A percentile compares a stretch with the other conserved stretches of the same genome.
Evolutionary conservation across 2,797 vertebrate genomes (phyloP).

Genomic region (Knipowitschia caucasica): DNA sequence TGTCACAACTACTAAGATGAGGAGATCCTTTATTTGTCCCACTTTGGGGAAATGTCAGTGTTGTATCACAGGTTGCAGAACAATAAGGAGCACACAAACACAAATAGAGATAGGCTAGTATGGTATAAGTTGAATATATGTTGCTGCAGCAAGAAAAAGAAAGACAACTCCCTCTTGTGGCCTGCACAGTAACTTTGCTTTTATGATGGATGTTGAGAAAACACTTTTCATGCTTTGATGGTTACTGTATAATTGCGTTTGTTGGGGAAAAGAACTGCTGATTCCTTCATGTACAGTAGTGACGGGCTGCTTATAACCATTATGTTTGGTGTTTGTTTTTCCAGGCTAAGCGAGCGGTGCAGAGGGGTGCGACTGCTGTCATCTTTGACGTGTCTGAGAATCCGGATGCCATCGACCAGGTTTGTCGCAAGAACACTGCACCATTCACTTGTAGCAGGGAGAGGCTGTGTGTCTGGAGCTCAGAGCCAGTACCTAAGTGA

Average conservation of each 20-base stretch:
- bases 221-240: neutral
- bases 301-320: neutral
- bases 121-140: no score
- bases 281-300: neutral
- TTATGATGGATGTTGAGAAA: neutral
- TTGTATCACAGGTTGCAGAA: no score
- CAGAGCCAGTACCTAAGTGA: no score
- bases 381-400: constrained; percentile 99
- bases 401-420: constrained; percentile 97
- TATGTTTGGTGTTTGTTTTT: constrained; percentile 25
- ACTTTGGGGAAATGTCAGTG: no score
- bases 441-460: constrained; percentile 5
- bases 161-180: constrained; percentile 80
- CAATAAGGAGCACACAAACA: no score
- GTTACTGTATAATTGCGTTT: neutral
- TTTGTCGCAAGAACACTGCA: constrained; percentile 41
- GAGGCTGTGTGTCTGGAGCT: neutral
- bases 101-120: no score
- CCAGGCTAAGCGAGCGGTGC: constrained; percentile 95
- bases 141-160: constrained; percentile 25
- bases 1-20: constrained; percentile 20
- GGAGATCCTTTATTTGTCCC: no score
- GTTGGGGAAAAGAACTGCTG: neutral
- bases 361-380: constrained; percentile 95
- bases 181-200: neutral